These are phyloP conservation scores for Drepana falcataria DNA, from an alignment of 2,888 invertebrate species.

Conservation along the genomic window DNA sequence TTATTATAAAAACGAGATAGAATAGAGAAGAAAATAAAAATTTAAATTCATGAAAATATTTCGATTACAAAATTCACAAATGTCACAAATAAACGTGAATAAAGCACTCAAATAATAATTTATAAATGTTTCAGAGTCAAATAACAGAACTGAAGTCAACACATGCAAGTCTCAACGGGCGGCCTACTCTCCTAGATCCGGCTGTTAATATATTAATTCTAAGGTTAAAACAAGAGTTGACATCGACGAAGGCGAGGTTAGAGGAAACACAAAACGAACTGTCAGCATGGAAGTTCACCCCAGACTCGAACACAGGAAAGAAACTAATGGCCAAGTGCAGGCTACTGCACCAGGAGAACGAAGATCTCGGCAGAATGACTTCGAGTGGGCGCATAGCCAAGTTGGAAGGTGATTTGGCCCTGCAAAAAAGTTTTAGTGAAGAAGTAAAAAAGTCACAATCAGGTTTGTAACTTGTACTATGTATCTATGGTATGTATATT, in stretches of 20 bases:
- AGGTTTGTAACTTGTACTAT: conserved; percentile 75
- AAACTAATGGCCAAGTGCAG: conserved; percentile 98
- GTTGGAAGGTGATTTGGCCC: conserved; percentile 95
- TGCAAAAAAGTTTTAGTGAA: conserved; percentile 96
- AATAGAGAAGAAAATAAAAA: too few relatives aligned
- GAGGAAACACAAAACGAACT: conserved; percentile 99
- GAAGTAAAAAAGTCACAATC: conserved; percentile 98
- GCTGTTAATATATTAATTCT: conserved; percentile 96
- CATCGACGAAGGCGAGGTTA: conserved; percentile 91
- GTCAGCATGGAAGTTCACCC: conserved; percentile 99
- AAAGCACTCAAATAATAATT: too few relatives aligned
- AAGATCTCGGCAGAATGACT: conserved; percentile 97
- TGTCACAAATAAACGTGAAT: too few relatives aligned
- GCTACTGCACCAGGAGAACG: conserved; percentile 96
- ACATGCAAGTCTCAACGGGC: conserved; percentile 90
- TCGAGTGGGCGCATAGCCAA: conserved; percentile 96
- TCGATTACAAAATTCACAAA: too few relatives aligned
- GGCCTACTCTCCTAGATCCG: conserved; percentile 88
- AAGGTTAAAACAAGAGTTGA: conserved; percentile 92
- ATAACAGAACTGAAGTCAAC: conserved; percentile 94
- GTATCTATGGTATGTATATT: too few relatives aligned
- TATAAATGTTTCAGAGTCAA: conserved; percentile 85
- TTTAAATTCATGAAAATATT: too few relatives aligned
- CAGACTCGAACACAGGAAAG: conserved; percentile 99
- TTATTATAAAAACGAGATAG: too few relatives aligned